Base-by-base conservation (phyloP, 2,888 invertebrate genomes). In the Diachrysia chrysitis region DNA sequence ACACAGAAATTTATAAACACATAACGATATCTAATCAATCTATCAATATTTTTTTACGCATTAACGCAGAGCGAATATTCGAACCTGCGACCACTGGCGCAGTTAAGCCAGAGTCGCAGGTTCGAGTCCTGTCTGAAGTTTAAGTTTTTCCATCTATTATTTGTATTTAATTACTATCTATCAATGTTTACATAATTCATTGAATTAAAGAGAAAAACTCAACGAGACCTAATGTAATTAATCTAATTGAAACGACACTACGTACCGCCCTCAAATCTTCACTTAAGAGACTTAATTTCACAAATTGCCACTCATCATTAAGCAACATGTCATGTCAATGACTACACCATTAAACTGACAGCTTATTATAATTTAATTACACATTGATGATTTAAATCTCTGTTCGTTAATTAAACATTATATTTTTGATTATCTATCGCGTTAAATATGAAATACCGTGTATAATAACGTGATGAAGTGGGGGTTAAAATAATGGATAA, bases 331-430 rank as follows among this genome's bases (percentile, higher is more conserved):
- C 67, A 72, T 66, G 60, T 73, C 62, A 71, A 71, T 78, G 67
- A 65, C 51, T 61, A 64, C 56, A 59, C 70, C 69, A 68, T 67
- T 62, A 68, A 23, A 58, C 63, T 58, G 74, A 66, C 60, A 60
- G 60, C 70, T 71, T 71, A 73, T 79, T 73, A 78, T 69, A 73
- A 73, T 76, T 81, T 69, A 70, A 79, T 82, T 73, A 69, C 59
- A 54, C 62, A 70, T 67, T 73, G 71, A 66, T 76, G 21, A 76
- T 73, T 73, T 69, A 58, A 69, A 69, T 70, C 66, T 46, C 63
- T 54, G 57, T 62, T 5, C 48, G 55, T 65, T 63, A 79, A 69
- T 46, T 70, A 66, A 69, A 65, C 51, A 70, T 76, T 29, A 42
- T 66, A 66, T 58, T 74, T 73, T 54, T 73, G 61, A 58, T 73